Base-by-base conservation (phyloP, 2,888 invertebrate genomes). In the Schrankia costaestrigalis region DNA sequence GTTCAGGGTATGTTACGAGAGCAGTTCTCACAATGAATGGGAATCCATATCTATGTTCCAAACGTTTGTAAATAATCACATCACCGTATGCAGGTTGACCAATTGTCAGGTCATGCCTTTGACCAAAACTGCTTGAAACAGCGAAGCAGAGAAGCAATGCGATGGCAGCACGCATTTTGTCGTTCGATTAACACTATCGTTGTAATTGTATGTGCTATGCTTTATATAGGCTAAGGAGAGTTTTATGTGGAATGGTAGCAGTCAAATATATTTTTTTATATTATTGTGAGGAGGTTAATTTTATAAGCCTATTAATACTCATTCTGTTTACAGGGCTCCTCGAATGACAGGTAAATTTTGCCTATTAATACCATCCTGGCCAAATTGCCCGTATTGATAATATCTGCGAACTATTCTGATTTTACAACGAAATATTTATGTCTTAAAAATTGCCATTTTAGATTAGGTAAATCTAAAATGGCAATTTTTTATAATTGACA, bases 1-100 rank as follows among this genome's bases (percentile, higher is more conserved):
- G 61, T 42, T 74, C 71, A 0, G 86, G 86, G 26, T 73, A 87
- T 10, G 81, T 81, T 0, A 87, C 59, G 2, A 65, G 48, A 19
- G 67, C 78, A 0, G 73, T 67, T 19, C 86, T 63, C 7, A 76
- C 65, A 11, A 82, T 43, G 2, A 83, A 58, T 0, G 86, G 86
- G 53, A 86, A 80, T 3, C 78, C 82, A 25, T 81, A 83, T 61
- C 82, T 87, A 37, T 62, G 64, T 38, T 83, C 80, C 47, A 76
- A 76, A 2, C 37, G 26, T 55, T 76, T 83, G 51, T 60, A 76
- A 0, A 86, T 43, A 2, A 78, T 60, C 8, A 80, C 68, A 50
- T 86, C 86, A 1, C 85, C 81, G 51, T 78, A 84, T 0, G 64
- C 63, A 0, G 75, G 61, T 34, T 78, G 77, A 0, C 86, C 86